Conservation (phyloP, 2,888 invertebrate genomes). For the Callosobruchus maculatus region DNA sequence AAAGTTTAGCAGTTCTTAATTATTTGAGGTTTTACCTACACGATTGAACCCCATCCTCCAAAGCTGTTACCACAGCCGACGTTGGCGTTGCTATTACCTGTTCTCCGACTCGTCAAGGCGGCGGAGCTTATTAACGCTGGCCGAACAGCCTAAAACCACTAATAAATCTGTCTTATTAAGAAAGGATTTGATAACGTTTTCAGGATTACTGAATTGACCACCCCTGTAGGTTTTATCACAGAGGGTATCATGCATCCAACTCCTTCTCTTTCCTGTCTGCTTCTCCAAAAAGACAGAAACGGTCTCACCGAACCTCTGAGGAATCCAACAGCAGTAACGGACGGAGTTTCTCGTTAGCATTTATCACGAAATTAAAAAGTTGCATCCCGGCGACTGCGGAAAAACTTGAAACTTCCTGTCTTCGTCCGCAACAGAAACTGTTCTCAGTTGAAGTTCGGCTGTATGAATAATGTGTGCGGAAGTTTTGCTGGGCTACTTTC, state of each 20-base stretch:
- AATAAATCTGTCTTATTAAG: no score
- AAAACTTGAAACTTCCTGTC: background rate
- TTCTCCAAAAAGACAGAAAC: background rate
- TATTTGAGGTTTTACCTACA: no score
- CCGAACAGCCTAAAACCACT: no score
- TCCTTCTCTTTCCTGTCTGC: background rate
- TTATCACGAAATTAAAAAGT: background rate
- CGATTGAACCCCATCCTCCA: no score
- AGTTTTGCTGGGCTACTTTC: background rate
- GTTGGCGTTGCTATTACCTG: no score
- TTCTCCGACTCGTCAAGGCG: no score
- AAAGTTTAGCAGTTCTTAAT: no score
- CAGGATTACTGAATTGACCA: no score
- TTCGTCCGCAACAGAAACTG: background rate
- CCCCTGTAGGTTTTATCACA: no score
- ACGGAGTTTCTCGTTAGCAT: background rate
- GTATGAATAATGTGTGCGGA: background rate
- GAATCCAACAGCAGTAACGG: background rate
- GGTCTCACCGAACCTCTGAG: background rate
- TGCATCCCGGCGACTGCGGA: background rate
- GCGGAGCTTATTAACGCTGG: no score
- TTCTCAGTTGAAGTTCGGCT: background rate
- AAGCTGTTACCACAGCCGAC: no score
- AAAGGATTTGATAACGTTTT: no score
- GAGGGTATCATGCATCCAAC: background rate